Conservation (phyloP, 2,888 invertebrate species). For the Eupithecia exiguata region DNA sequence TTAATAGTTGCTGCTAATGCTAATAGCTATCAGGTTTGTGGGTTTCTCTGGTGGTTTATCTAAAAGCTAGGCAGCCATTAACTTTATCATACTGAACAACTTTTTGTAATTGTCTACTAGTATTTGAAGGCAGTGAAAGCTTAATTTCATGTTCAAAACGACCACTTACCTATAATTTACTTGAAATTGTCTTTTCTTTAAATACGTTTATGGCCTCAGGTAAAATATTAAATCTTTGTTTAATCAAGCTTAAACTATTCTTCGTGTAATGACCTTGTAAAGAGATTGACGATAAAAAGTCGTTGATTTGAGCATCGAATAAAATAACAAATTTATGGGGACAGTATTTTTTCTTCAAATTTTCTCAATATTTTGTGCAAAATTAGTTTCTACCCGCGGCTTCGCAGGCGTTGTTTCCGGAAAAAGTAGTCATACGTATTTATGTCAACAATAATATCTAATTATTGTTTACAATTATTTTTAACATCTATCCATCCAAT, state of each 20-base stretch:
- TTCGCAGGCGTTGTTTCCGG: no score
- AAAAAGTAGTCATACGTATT: no score
- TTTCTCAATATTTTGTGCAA: not conserved
- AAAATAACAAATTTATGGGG: no score
- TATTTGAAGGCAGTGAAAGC: conserved; percentile 66
- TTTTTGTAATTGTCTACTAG: conserved; percentile 48
- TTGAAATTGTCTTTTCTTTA: conserved; percentile 49
- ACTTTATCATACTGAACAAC: conserved; percentile 51
- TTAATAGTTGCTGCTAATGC: not conserved
- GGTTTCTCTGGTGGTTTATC: conserved; percentile 48
- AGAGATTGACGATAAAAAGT: conserved; percentile 32
- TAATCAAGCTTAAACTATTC: conserved; percentile 31
- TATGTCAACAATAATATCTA: no score
- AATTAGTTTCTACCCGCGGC: no score
- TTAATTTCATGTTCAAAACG: conserved; percentile 47
- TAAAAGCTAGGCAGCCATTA: conserved; percentile 44
- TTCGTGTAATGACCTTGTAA: conserved; percentile 36
- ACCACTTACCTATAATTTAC: conserved; percentile 61
- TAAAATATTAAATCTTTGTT: conserved; percentile 22
- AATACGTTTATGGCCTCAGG: conserved; percentile 32
- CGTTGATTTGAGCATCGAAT: conserved; percentile 24
- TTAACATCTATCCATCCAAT: no score
- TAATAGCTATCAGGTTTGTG: conserved; percentile 3
- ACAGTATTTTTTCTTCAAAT: no score
- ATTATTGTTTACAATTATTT: no score